A percentile compares a stretch with the other conserved stretches of the same genome.
phyloP scores from a whole-genome alignment of 2,888 invertebrate genomes.

The Neria commutata region DNA sequence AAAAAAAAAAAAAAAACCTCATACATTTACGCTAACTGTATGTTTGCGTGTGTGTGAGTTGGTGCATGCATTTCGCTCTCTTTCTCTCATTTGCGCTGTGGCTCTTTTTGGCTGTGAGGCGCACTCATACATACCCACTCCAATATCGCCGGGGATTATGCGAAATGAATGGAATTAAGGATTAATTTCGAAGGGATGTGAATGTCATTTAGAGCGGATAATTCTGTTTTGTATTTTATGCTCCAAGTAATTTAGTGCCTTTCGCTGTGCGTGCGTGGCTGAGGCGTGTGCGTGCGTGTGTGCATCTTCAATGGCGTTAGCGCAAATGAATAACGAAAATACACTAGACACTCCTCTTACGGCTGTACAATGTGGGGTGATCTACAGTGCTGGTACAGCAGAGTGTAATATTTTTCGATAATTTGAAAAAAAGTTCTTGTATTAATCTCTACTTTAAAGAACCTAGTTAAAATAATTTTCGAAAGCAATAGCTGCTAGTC shows the following conservation, averaged over 20 bases:
- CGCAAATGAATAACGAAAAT: neutral
- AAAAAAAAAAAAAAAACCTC: neutral
- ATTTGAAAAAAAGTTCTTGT: too few relatives aligned
- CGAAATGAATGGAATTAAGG: conserved; percentile 63
- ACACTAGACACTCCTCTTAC: too few relatives aligned
- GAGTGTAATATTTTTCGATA: too few relatives aligned
- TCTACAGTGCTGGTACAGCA: too few relatives aligned
- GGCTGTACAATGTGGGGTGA: too few relatives aligned
- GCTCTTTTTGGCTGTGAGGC: neutral
- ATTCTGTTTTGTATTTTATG: conserved; percentile 53
- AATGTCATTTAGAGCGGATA: conserved; percentile 61
- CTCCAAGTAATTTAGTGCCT: conserved; percentile 39
- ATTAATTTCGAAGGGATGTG: conserved; percentile 62
- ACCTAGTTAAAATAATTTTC: too few relatives aligned
- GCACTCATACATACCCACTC: too few relatives aligned
- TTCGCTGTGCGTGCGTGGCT: conserved; percentile 22
- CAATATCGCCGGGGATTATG: conserved; percentile 61
- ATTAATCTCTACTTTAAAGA: too few relatives aligned
- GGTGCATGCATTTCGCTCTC: conserved; percentile 1
- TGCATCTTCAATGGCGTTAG: conserved; percentile 35
- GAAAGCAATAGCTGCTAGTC: too few relatives aligned
- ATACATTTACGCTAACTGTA: conserved; percentile 5
- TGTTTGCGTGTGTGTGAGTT: conserved; percentile 14
- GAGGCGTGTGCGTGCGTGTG: conserved; percentile 32
- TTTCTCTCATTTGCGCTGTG: neutral